Conservation (phyloP, 1,140 invertebrate species). For the Mylabris phalerata region DNA sequence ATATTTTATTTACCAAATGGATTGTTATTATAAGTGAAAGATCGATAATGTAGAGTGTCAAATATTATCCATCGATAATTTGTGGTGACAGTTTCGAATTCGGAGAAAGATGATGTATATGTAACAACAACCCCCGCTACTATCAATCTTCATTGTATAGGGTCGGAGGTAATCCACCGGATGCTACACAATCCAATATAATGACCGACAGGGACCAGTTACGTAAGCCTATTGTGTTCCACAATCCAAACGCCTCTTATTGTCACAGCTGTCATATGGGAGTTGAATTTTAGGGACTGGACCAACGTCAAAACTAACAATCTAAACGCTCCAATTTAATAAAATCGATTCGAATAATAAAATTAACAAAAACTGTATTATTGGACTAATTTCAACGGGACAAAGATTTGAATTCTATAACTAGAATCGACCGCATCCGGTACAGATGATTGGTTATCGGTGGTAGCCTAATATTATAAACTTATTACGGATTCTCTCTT, state of each 20-base stretch:
- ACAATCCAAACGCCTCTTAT: slow-evolving; percentile 16
- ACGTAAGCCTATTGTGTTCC: slow-evolving; percentile 20
- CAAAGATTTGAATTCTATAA: no score
- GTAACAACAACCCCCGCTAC: slow-evolving; percentile 16
- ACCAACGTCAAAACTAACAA: not conserved
- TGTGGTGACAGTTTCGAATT: slow-evolving; percentile 31
- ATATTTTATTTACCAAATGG: no score
- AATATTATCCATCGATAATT: slow-evolving; percentile 25
- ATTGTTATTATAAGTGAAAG: no score
- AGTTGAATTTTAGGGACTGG: slow-evolving; percentile 1
- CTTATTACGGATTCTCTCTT: no score
- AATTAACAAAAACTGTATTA: no score
- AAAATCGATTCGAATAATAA: no score
- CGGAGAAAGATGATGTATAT: slow-evolving; percentile 32
- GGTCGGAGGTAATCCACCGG: slow-evolving; percentile 25
- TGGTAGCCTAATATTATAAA: no score
- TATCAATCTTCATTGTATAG: slow-evolving; percentile 31
- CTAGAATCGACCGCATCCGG: no score
- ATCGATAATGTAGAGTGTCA: slow-evolving; percentile 12
- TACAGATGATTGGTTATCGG: no score
- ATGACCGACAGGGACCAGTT: slow-evolving; percentile 27
- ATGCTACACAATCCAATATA: slow-evolving; percentile 30
- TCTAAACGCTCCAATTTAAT: no score
- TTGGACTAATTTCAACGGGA: no score
- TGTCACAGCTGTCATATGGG: slow-evolving; percentile 22